A percentile compares a stretch with the other conserved stretches of the same genome.
These are phyloP conservation scores for Folsomia candida DNA, from an alignment of 2,888 invertebrate species.

Conservation along the genomic window DNA sequence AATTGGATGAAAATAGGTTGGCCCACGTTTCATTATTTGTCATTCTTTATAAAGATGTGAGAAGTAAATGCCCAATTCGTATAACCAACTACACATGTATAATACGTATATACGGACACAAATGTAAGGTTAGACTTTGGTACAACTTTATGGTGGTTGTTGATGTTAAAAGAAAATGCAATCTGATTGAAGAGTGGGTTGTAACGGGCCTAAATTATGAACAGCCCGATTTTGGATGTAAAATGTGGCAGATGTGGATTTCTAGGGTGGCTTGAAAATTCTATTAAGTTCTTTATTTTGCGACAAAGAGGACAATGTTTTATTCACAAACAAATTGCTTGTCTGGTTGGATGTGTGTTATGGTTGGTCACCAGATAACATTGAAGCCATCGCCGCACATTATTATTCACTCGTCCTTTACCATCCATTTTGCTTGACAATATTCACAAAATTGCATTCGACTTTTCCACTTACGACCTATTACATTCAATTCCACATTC, in stretches of 20 bases:
- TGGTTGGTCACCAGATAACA: conserved; percentile 13
- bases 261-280: conserved; percentile 47
- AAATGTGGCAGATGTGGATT: conserved; percentile 49
- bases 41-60: conserved; percentile 2
- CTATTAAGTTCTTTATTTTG: conserved; percentile 40
- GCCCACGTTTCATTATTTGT: not conserved
- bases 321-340: conserved; percentile 43
- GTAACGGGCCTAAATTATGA: not conserved
- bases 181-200: not conserved
- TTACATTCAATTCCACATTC: not conserved
- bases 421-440: not conserved
- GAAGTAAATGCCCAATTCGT: not conserved
- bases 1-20: conserved; percentile 29
- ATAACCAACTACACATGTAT: no score
- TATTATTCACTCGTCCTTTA: not conserved
- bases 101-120: no score
- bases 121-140: not conserved
- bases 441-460: conserved; percentile 1
- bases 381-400: not conserved
- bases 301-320: conserved; percentile 32
- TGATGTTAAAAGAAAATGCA: not conserved
- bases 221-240: conserved; percentile 3
- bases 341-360: conserved; percentile 2
- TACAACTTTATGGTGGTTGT: not conserved
- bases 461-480: conserved; percentile 5